Base-by-base conservation (phyloP, 1,140 invertebrate genomes). In the Drosophila gunungcola region DNA sequence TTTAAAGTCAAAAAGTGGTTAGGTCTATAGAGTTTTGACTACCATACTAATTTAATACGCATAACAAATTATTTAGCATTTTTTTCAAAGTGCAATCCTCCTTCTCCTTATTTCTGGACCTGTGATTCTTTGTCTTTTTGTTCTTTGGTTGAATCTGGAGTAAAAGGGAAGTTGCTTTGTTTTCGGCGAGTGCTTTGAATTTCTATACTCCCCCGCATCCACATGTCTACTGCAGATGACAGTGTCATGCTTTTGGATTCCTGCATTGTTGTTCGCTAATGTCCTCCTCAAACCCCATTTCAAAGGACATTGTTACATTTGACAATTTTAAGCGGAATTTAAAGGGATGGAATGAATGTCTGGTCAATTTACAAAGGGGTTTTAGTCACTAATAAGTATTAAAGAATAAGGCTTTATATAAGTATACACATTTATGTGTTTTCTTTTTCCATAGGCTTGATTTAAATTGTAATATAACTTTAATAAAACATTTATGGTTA, bases 181-280 rank as follows among this genome's bases (percentile, higher is more conserved):
- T 62, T 81, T 60, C 51, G 49, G 38, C 34, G 34, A 62, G 74
- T 78, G 60, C 72, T 63, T 32, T 27, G 34, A 61, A 43, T 57
- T 57, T 43, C 54, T 27, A 7, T 29, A 16, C 27, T 41, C 57
- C 32, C 36, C 36, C 21, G 29, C 32, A 11, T 38, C 16, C 54
- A 49, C 39, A 48, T 75, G 46, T 58, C 77, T 77, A 32, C 76
- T 81, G 63, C 16, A 38, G 32, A 39, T 61, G 78, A 55, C 82
- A 69, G 61, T 65, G 73, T 70, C 73, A 69, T 53, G 58, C 67
- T 65, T 51, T 57, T n/a, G 29, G 43, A 29, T 72, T 41, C 52
- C 39, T 57, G 60, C 55, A 75, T 83, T 84, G 80, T 83, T 81
- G 63, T 65, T 60, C 43, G 43, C 65, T 81, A 80, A 86, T 84